Evolutionary conservation across 2,888 invertebrate species (phyloP).

Genomic region (Hipparchia sbordonii): DNA sequence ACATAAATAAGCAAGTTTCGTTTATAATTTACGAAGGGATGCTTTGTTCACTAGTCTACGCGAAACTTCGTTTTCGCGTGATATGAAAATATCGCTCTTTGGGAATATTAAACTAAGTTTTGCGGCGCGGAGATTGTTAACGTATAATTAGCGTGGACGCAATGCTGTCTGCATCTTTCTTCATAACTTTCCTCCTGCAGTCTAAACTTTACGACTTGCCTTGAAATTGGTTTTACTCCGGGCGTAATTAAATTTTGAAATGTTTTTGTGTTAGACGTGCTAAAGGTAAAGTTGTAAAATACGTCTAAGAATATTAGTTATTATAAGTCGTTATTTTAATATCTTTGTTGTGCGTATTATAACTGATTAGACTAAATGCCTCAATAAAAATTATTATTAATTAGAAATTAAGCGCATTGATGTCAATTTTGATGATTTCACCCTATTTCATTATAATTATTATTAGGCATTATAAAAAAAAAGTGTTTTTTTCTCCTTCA

Average conservation of each 20-base stretch:
- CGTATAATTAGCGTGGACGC: background rate
- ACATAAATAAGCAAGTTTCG: slow-evolving; percentile 2
- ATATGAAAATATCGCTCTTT: slow-evolving; percentile 2
- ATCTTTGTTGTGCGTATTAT: no score
- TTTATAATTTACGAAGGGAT: background rate
- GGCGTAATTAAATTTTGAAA: background rate
- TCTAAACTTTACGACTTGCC: background rate
- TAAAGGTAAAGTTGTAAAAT: no score
- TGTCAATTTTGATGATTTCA: no score
- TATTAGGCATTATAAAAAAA: no score
- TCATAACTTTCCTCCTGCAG: background rate
- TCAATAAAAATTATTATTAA: no score
- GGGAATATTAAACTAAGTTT: background rate
- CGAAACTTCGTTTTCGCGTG: background rate
- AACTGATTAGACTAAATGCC: no score
- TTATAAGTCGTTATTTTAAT: no score
- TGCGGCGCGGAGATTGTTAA: background rate
- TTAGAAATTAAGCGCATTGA: no score
- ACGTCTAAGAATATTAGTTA: no score
- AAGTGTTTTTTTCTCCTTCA: no score
- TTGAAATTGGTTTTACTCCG: background rate
- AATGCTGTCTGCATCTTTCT: background rate
- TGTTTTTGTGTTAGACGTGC: background rate
- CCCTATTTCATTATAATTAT: no score
- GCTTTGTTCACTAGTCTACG: background rate